Percentiles rank a stretch among this genome's conserved stretches.
Evolutionary conservation across 2,797 vertebrate genomes (phyloP).

Genomic region (Falco naumanni): DNA sequence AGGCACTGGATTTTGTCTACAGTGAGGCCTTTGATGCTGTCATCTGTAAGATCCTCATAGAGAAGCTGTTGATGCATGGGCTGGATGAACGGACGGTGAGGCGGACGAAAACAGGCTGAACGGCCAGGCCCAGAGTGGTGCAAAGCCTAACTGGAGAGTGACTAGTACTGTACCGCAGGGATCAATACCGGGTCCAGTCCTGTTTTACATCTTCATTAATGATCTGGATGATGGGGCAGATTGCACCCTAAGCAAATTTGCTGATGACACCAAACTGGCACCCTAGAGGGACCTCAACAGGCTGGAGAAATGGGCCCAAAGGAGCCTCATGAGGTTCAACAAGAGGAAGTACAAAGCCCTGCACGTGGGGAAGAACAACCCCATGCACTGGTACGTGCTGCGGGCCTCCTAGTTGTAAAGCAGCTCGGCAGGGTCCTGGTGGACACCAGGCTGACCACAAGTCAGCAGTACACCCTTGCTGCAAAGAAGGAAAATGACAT

Average conservation of each 20-base stretch:
- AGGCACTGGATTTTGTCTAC: background rate
- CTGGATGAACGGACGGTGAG: background rate
- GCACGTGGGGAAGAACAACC: background rate
- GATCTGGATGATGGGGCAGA: background rate
- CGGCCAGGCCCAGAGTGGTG: accelerated
- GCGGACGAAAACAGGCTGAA: background rate
- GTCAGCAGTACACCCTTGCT: background rate
- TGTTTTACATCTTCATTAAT: background rate
- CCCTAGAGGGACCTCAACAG: too few species aligned
- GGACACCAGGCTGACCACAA: background rate
- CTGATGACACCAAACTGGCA: background rate
- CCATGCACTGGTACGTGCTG: background rate
- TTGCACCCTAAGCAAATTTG: background rate
- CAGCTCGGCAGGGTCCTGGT: background rate
- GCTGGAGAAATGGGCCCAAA: too few species aligned
- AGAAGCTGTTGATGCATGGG: background rate
- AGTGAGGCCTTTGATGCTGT: background rate
- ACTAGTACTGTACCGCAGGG: too few species aligned
- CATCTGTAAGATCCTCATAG: background rate
- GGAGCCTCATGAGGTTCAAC: too few species aligned
- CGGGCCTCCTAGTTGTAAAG: background rate
- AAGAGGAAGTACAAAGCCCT: too few species aligned
- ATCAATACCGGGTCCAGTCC: background rate
- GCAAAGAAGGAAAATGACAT: background rate
- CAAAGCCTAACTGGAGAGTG: background rate